Evolutionary conservation across 2,888 invertebrate genomes (phyloP), one percentile per base, ranked within the genome.

Genomic region (Digitonthophagus gazella): DNA sequence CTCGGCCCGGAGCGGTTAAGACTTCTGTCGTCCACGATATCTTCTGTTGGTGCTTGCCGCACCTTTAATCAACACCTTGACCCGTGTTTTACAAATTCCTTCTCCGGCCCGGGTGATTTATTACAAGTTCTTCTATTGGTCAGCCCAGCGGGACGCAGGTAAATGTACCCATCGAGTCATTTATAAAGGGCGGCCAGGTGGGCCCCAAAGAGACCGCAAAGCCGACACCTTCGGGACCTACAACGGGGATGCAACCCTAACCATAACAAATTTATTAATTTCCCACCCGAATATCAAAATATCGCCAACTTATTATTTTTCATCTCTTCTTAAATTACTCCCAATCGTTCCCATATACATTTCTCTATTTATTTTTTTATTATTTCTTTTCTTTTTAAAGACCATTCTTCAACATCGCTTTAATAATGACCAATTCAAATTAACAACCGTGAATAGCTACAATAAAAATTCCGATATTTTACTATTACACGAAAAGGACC

Each of bases 61-160:
- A 81, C 77, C 80, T 80, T 81, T 81, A 81, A 80, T 81, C 81
- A 81, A 79, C 79, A 80, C 81, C 79, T 80, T 80, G 79, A 79
- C 79, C 79, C 79, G 80, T 80, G 79, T 81, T 81, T 80, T 80
- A 80, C 80, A 80, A 80, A 80, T 81, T 80, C 80, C 78, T 78
- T 80, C 80, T 78, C 80, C 77, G 80, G 79, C 79, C 78, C 75
- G 76, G 78, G 80, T 82, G 82, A 82, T 82, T 82, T 82, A 82
- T 82, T 82, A 81, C 74, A 73, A 79, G 78, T 74, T 78, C 76
- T 77, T 78, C 80, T 79, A 82, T 83, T 82, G 82, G 82, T 79
- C 79, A 77, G 79, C 82, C 71, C 80, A 78, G 78, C 79, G 77
- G 80, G 78, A 71, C 75, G 75, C 78, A 78, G 78, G 78, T 78